These are phyloP conservation scores for Vulpes lagopus DNA, from an alignment of 2,113 vertebrate genomes.

Conservation along the genomic window DNA sequence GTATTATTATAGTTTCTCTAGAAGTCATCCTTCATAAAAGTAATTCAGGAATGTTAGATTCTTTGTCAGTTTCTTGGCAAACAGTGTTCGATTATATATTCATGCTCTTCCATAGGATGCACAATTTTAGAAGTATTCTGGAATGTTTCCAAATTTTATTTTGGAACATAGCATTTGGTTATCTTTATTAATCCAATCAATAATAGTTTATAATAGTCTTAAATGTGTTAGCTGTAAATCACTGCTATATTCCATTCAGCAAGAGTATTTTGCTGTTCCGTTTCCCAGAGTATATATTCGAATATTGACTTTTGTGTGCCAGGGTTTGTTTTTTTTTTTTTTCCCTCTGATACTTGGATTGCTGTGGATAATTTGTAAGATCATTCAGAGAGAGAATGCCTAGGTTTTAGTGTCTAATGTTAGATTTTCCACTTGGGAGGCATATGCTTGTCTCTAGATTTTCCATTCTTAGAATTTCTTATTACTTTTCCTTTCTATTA, in stretches of 20 bases:
- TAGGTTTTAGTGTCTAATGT: conserved; percentile 23
- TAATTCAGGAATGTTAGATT: conserved; percentile 54
- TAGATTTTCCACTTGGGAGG: conserved; percentile 50
- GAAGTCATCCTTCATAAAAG: conserved; percentile 67
- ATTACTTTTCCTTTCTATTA: conserved; percentile 51
- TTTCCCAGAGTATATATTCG: conserved; percentile 37
- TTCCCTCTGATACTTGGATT: conserved; percentile 17
- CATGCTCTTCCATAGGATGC: conserved; percentile 60
- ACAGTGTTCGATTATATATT: conserved; percentile 53
- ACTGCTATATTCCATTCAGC: not conserved
- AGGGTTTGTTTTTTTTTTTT: conserved; percentile 18
- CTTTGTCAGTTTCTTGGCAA: conserved; percentile 78
- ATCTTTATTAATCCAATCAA: conserved; percentile 67
- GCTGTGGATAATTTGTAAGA: not conserved
- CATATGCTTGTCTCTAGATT: conserved; percentile 13
- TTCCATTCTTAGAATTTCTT: conserved; percentile 53
- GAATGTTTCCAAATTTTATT: conserved; percentile 69
- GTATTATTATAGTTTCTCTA: conserved; percentile 63
- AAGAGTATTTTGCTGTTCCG: not conserved
- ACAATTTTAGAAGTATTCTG: conserved; percentile 65
- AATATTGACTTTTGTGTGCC: conserved; percentile 28
- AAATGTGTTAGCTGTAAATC: conserved; percentile 55
- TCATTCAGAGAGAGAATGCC: not conserved
- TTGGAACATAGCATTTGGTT: conserved; percentile 65
- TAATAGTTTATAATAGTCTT: conserved; percentile 64